Evolutionary conservation across 2,113 vertebrate species (phyloP), one percentile per base, ranked within the genome.

Genomic region (Petromus typicus): DNA sequence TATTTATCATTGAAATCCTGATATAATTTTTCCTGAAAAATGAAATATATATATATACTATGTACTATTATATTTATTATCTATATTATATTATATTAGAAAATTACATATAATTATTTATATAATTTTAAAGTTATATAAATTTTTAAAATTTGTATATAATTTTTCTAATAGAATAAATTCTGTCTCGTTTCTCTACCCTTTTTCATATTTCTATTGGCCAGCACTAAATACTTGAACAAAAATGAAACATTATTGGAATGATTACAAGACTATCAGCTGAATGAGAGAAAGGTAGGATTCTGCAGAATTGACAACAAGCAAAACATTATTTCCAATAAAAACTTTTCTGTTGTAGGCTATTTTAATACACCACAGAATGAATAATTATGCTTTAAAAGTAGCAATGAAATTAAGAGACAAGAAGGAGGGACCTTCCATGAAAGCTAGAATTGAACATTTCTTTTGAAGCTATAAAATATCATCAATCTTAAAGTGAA

Each of bases 391-490:
- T 51, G n/a, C 93, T 97, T 76, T 45, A 88, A 96, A 97, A 93
- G 89, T 96, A 78, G 90, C 76, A 96, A 3, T 97, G 94, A 89
- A 89, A 94, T 98, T 97, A 96, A 94, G 96, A 94, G 96, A 97
- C 75, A 94, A 96, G 86, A 95, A 96, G 82, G 93, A 80, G 88
- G 90, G 96, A 71, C 95, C 66, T 96, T 75, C 88, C 93, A 27
- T 89, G 80, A 95, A 91, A 89, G 45, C 84, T 95, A 97, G 91
- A 97, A 95, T 45, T 93, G 88, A 96, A 86, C 96, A 7, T 25
- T 90, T 66, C 95, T 96, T 97, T 97, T 98, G 96, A 98, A 98
- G 84, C 63, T 95, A 73, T 81, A 96, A 97, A 89, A 96, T 97
- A 96, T 97, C 92, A 97, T 97, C 97, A 95, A 73, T 97, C 94